Base-by-base conservation (phyloP, 2,113 vertebrate genomes). In the Crotalus helleri region DNA sequence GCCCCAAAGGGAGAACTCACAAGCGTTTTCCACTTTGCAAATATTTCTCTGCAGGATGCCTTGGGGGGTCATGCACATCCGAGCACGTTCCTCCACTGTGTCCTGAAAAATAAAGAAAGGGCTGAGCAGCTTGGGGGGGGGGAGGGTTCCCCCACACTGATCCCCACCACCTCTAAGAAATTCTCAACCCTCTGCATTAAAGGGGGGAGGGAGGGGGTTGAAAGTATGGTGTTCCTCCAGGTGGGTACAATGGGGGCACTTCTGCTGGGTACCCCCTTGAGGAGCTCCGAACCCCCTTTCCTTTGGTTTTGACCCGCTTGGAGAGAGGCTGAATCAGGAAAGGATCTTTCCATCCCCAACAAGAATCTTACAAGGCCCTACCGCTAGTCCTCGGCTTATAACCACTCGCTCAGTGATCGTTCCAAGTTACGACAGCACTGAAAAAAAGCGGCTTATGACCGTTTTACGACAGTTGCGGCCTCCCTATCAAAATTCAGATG, bases 71-170 rank as follows among this genome's bases (percentile, higher is more conserved):
- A 87, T 51, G 10, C 29, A 11, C 0, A 17, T 2, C 46, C 85
- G 29, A 26, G 53, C 3, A 2, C 15, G 74, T 0, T 86, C 81
- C 1, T 91, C 91, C 15, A 46, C 21, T 0, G 4, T 33, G 57
- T 92, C 91, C 57, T 92, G 91, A n/a, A 33, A 33, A 10, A 24
- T 6, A 33, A 44, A 87, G 13, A 23, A 23, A 0, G 29, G 21
- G 1, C 49, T n/a, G 90, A 74, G 64, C 44, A 49, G 59, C 26
- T 10, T 10, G n/a, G 46, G 26, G 89, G 15, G 2, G 21, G 15
- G 4, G 21, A 11, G 8, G 1, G 11, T 9, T 2, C n/a, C n/a
- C 26, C 8, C 39, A 12, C 1, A 0, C 7, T n/a, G 9, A 39
- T 10, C 12, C 54, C 33, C 53, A 10, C 13, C 23, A 44, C 51